Conservation (phyloP, 2,797 vertebrate species). For the Novumbra hubbsi region DNA sequence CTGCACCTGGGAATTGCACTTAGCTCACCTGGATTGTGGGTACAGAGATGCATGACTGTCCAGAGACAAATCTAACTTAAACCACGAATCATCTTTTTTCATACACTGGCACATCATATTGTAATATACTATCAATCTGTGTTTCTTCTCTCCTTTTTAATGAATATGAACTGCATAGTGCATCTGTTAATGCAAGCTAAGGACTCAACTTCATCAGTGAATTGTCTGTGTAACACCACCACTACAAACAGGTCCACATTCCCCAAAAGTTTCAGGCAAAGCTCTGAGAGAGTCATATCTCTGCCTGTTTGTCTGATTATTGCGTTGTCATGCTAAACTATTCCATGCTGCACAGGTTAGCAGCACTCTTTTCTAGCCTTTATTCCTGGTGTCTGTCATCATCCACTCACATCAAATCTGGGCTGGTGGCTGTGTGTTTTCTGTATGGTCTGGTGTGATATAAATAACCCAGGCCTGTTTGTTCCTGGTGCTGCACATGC, state of each 20-base stretch:
- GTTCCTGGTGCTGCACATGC: neutral
- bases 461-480: neutral
- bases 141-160: neutral
- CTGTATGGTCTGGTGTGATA: neutral
- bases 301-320: neutral
- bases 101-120: neutral
- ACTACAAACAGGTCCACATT: neutral
- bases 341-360: neutral
- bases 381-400: constrained; percentile 1
- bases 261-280: neutral
- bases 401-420: neutral
- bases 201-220: neutral
- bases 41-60: neutral
- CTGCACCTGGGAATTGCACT: neutral
- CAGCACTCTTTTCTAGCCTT: neutral
- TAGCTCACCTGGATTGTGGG: neutral
- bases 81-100: neutral
- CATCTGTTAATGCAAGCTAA: neutral
- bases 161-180: neutral
- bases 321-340: neutral
- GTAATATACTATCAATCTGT: neutral
- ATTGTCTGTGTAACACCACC: neutral
- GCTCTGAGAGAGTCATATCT: neutral
- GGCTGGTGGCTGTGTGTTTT: neutral
- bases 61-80: neutral